Conservation (phyloP, 37 sponge, comb jelly and placozoan species). For the Chondrosia reniformis region DNA sequence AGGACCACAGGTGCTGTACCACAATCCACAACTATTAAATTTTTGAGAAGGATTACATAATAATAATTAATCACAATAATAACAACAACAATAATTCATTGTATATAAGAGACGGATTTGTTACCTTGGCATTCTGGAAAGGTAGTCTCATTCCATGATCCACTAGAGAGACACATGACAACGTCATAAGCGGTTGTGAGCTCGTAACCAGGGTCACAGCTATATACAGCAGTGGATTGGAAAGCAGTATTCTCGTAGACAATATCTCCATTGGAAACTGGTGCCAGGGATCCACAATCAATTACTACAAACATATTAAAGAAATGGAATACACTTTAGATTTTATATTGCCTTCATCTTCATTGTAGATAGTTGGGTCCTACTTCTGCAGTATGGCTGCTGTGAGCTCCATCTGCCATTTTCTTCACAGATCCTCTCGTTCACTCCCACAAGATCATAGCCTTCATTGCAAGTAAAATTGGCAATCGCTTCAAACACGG, state of each 20-base stretch:
- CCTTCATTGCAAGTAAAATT: neutral
- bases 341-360: too few species aligned
- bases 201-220: conserved; percentile 16
- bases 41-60: too few species aligned
- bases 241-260: neutral
- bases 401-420: neutral
- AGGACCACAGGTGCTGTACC: too few species aligned
- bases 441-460: neutral
- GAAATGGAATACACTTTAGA: too few species aligned
- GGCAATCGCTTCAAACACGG: neutral
- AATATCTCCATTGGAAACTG: conserved; percentile 15
- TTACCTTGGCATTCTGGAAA: too few species aligned
- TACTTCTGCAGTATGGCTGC: neutral
- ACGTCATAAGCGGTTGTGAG: too few species aligned
- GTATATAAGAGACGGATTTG: too few species aligned
- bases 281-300: neutral
- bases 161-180: conserved; percentile 25
- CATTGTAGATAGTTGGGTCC: neutral
- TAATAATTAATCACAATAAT: too few species aligned
- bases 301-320: neutral
- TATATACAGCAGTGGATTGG: conserved; percentile 8
- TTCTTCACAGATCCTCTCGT: neutral
- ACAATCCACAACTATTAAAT: too few species aligned
- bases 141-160: neutral
- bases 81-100: too few species aligned